Conservation (phyloP, 2,888 invertebrate genomes). For the Drosophila anomalipes region DNA sequence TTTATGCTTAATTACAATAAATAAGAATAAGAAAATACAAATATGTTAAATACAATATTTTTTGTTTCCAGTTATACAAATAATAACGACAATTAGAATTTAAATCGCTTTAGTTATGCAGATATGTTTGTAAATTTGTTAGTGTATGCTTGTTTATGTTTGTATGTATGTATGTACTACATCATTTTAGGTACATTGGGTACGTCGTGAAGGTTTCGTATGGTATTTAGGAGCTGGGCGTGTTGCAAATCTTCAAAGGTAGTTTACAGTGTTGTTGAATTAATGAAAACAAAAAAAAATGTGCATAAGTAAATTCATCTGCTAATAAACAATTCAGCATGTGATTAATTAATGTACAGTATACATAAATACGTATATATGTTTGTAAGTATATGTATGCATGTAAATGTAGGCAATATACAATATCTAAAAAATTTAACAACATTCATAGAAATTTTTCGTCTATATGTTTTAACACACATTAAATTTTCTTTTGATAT, state of each 20-base stretch:
- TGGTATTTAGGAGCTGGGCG: slow-evolving; percentile 40
- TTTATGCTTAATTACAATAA: slow-evolving; percentile 71
- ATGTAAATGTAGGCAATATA: slow-evolving; percentile 38
- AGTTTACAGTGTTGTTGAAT: slow-evolving; percentile 19
- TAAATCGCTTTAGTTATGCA: slow-evolving; percentile 38
- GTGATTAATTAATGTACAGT: slow-evolving; percentile 42
- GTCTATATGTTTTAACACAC: slow-evolving; percentile 55
- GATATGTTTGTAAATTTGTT: slow-evolving; percentile 38
- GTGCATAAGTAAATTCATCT: slow-evolving; percentile 25
- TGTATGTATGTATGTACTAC: slow-evolving; percentile 24
- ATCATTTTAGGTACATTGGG: slow-evolving; percentile 71
- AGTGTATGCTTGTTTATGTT: slow-evolving; percentile 36
- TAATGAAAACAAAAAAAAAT: slow-evolving; percentile 17
- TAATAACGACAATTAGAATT: slow-evolving; percentile 61
- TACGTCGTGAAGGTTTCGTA: slow-evolving; percentile 64
- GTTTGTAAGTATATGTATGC: slow-evolving; percentile 20
- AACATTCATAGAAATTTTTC: slow-evolving; percentile 64
- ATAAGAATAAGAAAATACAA: slow-evolving; percentile 71
- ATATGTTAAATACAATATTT: slow-evolving; percentile 50
- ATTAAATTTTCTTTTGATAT: slow-evolving; percentile 31
- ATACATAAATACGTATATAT: slow-evolving; percentile 17
- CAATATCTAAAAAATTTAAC: slow-evolving; percentile 64
- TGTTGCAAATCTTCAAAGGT: slow-evolving; percentile 32
- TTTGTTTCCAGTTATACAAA: slow-evolving; percentile 51
- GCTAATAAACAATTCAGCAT: slow-evolving; percentile 49